Conservation (phyloP, 2,797 vertebrate species). For the Platyrinchus mystaceus region DNA sequence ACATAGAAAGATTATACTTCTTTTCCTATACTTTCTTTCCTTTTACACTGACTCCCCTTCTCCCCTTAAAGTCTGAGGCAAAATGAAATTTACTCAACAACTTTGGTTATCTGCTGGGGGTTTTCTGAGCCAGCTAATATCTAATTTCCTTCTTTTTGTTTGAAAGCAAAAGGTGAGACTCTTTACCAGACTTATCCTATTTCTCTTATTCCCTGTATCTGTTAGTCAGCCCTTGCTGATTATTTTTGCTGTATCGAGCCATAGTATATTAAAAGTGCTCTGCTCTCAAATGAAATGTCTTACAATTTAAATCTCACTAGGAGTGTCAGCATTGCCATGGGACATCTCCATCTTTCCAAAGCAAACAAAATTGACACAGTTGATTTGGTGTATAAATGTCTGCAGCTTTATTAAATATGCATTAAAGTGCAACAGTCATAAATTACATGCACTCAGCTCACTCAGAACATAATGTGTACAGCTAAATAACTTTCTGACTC, state of each 20-base stretch:
- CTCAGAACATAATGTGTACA: slow-evolving; percentile 66
- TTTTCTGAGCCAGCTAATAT: not conserved
- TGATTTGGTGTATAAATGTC: slow-evolving; percentile 74
- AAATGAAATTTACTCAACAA: slow-evolving; percentile 35
- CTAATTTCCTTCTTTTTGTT: slow-evolving; percentile 39
- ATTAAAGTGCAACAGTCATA: slow-evolving; percentile 74
- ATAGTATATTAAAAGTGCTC: slow-evolving; percentile 47
- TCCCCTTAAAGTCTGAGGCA: slow-evolving; percentile 14
- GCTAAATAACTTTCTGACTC: slow-evolving; percentile 73
- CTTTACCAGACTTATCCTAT: not conserved
- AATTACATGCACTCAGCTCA: slow-evolving; percentile 68
- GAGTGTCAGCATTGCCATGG: slow-evolving; percentile 54
- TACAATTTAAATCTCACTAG: slow-evolving; percentile 58
- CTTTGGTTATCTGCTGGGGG: not conserved
- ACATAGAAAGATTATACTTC: slow-evolving; percentile 35
- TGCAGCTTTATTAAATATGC: slow-evolving; percentile 77
- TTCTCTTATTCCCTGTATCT: slow-evolving; percentile 27
- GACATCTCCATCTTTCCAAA: slow-evolving; percentile 66
- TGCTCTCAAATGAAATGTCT: slow-evolving; percentile 65
- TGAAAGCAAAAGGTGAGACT: slow-evolving; percentile 46
- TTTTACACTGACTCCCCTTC: not conserved
- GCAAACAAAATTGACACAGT: slow-evolving; percentile 74
- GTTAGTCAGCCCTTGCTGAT: slow-evolving; percentile 20
- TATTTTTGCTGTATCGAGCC: slow-evolving; percentile 45
- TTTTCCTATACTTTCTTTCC: too few relatives aligned